Conservation (phyloP, 2,797 vertebrate genomes). For the Syncerus caffer region DNA sequence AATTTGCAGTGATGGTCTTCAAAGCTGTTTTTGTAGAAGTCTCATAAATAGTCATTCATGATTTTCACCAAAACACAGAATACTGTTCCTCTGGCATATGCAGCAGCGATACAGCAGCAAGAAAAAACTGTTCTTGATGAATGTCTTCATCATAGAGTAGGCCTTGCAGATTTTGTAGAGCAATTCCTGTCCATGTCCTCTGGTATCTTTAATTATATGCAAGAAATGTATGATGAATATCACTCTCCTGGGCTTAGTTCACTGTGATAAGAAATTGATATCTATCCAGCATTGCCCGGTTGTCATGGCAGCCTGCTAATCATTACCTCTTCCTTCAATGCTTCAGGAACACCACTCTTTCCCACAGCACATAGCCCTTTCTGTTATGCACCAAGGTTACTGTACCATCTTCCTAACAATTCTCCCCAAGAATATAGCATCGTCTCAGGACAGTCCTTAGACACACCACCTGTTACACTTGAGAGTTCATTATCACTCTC, state of each 20-base stretch:
- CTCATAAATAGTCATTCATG: constrained; percentile 94
- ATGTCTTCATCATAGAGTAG: constrained; percentile 98
- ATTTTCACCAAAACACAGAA: constrained; percentile 98
- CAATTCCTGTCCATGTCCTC: constrained; percentile 96
- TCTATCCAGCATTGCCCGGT: constrained; percentile 91
- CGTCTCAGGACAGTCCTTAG: constrained; percentile 98
- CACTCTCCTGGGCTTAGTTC: constrained; percentile 94
- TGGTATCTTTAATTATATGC: constrained; percentile 96
- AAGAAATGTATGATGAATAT: constrained; percentile 98
- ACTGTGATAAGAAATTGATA: constrained; percentile 96
- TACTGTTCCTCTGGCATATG: constrained; percentile 98
- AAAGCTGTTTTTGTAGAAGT: constrained; percentile 97
- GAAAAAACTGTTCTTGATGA: constrained; percentile 97
- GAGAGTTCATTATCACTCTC: constrained; percentile 95
- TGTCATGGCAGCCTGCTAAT: constrained; percentile 95
- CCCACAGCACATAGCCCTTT: constrained; percentile 92
- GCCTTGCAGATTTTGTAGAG: constrained; percentile 99
- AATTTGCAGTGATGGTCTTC: constrained; percentile 99
- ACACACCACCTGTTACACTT: constrained; percentile 96
- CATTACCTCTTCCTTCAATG: constrained; percentile 95
- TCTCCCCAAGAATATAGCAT: constrained; percentile 97
- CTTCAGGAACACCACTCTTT: constrained; percentile 93
- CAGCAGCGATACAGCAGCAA: constrained; percentile 94
- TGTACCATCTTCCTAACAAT: constrained; percentile 95
- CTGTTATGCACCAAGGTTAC: constrained; percentile 90